Evolutionary conservation across 2,888 invertebrate genomes (phyloP).

Genomic region (Pristionchus fissidentatus): DNA sequence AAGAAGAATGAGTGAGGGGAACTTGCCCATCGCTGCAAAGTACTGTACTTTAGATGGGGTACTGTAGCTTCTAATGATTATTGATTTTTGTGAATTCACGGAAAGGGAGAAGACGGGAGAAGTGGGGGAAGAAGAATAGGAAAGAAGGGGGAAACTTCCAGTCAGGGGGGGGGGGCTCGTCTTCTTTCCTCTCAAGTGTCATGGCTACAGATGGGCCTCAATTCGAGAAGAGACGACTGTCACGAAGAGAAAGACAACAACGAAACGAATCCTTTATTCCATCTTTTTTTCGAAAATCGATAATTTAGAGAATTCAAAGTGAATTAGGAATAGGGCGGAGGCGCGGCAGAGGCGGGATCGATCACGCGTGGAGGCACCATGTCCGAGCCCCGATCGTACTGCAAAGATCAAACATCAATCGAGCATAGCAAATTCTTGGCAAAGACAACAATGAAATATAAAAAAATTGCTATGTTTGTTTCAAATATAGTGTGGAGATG

Average conservation of each 20-base stretch:
- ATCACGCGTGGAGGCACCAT: constrained; percentile 7
- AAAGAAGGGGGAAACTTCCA: background rate
- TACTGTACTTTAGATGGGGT: no score
- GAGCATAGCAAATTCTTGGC: background rate
- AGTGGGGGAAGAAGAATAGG: background rate
- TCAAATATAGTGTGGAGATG: no score
- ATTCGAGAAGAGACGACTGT: background rate
- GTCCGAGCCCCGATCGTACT: constrained; percentile 15
- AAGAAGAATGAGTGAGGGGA: background rate
- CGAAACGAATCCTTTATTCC: background rate
- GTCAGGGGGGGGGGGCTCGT: background rate
- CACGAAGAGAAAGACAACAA: background rate
- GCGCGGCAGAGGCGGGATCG: background rate
- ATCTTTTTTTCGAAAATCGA: background rate
- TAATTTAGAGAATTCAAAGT: background rate
- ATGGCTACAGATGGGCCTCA: background rate
- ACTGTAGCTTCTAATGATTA: no score
- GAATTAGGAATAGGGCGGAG: background rate
- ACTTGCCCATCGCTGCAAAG: background rate
- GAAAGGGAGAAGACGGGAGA: background rate
- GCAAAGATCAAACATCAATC: constrained; percentile 12
- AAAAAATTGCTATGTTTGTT: background rate
- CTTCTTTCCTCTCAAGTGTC: no score
- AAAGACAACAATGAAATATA: background rate
- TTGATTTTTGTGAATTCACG: background rate